Conservation (phyloP, 1,140 invertebrate genomes). For the Heliconius melpomene region DNA sequence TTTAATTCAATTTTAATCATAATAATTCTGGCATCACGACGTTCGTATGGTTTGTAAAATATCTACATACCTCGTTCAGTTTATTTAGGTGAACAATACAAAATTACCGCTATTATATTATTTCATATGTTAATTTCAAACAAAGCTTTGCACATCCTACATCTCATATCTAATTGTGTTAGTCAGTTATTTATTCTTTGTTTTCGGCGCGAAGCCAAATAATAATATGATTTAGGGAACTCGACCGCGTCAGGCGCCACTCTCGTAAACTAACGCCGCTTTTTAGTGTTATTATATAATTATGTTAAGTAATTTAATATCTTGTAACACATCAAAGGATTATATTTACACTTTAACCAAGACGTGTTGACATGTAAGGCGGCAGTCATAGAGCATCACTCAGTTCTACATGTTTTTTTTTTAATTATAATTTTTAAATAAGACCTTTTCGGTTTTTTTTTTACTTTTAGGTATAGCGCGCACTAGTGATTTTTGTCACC, state of each 20-base stretch:
- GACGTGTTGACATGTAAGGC: neutral
- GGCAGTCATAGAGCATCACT: too few species aligned
- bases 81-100: neutral
- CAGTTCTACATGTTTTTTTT: too few species aligned
- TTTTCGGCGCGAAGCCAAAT: constrained; percentile 65
- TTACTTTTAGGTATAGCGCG: too few species aligned
- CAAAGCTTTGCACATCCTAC: constrained; percentile 15
- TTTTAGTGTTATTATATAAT: constrained; percentile 50
- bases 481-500: too few species aligned
- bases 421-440: too few species aligned
- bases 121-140: constrained; percentile 5
- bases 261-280: constrained; percentile 54
- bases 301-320: constrained; percentile 37
- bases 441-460: too few species aligned
- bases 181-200: constrained; percentile 48
- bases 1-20: too few species aligned
- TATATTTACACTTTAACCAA: neutral
- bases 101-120: neutral
- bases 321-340: neutral
- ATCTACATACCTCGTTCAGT: neutral
- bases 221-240: constrained; percentile 67
- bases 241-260: constrained; percentile 58
- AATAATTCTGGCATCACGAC: too few species aligned
- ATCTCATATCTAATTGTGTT: constrained; percentile 30
- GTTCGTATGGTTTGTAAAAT: too few species aligned